Evolutionary conservation across 2,888 invertebrate species (phyloP), one percentile per base, ranked within the genome.

Genomic region (Sympetrum striolatum): DNA sequence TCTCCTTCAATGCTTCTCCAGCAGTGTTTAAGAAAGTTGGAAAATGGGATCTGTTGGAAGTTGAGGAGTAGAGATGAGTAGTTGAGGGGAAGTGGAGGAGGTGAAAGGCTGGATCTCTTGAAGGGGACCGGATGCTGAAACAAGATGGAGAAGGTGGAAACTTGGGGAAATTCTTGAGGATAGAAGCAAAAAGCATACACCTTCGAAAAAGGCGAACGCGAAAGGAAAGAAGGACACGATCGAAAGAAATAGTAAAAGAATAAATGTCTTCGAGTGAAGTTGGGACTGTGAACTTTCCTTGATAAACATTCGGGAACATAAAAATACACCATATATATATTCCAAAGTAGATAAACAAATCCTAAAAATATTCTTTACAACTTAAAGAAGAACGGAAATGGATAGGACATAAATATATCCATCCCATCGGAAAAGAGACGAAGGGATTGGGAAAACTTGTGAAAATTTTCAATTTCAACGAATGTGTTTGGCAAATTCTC

Each of bases 41-140:
- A 90, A 90, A 80, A 58, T 90, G 64, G 37, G 91, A 91, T 90
- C 60, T 81, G 53, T 14, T 31, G 48, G 79, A 91, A 90, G 91
- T 90, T 80, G 18, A 15, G 60, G 73, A 73, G 73, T 14, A 35
- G 91, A 91, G 53, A 79, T 58, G 44, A 80, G 90, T 64, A 90
- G 90, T n/a, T 90, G 79, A 80, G 53, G 18, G 48, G 79, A 91
- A 90, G 91, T 90, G 81, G 2, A 25, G 25, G 73, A 73, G 73
- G 73, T 25, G 73, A 73, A 31, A 73, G 73, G 73, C 31, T 25
- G 31, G 15, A 25, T 25, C 64, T 25, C 25, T 64, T 64, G n/a
- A n/a, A 73, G 25, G 31, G 25, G 73, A 10, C 73, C 73, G 73
- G 73, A 73, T 73, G 73, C 73, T 31, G 25, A 73, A 31, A 25